Evolutionary conservation across 2,888 invertebrate species (phyloP).

Genomic region (Campaea margaritaria): DNA sequence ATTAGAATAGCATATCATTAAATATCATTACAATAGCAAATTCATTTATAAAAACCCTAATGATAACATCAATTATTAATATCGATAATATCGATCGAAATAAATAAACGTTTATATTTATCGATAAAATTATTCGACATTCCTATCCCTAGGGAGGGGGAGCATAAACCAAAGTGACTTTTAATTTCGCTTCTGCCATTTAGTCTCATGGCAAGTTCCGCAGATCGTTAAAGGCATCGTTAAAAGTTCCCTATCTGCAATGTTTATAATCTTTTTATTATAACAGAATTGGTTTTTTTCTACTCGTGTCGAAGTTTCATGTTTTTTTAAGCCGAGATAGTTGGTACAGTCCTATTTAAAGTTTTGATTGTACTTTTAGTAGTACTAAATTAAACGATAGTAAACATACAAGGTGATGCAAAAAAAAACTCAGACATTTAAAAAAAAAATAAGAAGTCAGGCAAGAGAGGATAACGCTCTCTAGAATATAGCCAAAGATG

Average conservation of each 20-base stretch:
- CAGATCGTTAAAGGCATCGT: conserved; percentile 39
- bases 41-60: background rate
- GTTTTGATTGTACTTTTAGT: conserved; percentile 21
- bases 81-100: background rate
- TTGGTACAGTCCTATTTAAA: conserved; percentile 22
- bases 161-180: conserved; percentile 30
- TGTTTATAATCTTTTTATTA: conserved; percentile 39
- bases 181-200: conserved; percentile 40
- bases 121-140: conserved; percentile 4
- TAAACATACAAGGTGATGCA: too few relatives aligned
- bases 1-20: too few relatives aligned
- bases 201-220: conserved; percentile 36
- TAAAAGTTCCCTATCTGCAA: conserved; percentile 39
- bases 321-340: conserved; percentile 16
- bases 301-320: conserved; percentile 21
- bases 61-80: background rate
- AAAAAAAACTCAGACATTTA: too few relatives aligned
- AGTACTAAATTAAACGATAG: too few relatives aligned
- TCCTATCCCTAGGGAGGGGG: conserved; percentile 17
- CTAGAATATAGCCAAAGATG: too few relatives aligned
- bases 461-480: too few relatives aligned
- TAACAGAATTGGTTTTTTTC: conserved; percentile 28
- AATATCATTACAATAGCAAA: background rate
- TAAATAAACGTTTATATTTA: conserved; percentile 2
- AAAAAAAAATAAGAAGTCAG: too few relatives aligned